These are phyloP conservation scores for Endomychus coccineus DNA, from an alignment of 2,888 invertebrate genomes.

Conservation along the genomic window DNA sequence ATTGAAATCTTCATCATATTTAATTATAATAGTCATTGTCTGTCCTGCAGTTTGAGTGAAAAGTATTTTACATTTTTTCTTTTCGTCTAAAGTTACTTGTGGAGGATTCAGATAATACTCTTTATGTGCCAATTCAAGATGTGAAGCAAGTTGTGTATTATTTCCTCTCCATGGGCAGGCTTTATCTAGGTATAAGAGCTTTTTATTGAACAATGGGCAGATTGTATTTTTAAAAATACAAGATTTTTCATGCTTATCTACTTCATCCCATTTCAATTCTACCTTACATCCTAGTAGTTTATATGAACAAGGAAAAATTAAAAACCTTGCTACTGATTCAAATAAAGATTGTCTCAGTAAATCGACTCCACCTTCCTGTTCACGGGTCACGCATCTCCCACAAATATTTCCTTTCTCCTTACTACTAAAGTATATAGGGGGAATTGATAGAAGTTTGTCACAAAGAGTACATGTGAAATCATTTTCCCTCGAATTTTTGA, in stretches of 20 bases:
- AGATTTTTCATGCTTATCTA: conserved; percentile 6
- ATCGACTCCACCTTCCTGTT: neutral
- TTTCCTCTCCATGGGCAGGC: too few relatives aligned
- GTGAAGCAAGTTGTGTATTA: neutral
- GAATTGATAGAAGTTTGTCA: conserved; percentile 6
- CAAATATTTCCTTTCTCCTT: conserved; percentile 6
- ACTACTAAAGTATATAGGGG: conserved; percentile 6
- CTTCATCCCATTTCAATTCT: conserved; percentile 3
- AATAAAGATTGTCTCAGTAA: conserved; percentile 6
- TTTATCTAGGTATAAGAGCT: too few relatives aligned
- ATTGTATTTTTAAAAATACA: neutral
- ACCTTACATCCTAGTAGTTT: conserved; percentile 4
- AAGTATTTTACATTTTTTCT: too few relatives aligned
- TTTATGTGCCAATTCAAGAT: neutral
- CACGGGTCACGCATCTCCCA: conserved; percentile 6
- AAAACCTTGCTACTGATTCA: conserved; percentile 2
- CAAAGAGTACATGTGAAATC: conserved; percentile 9
- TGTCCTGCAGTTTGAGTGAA: neutral
- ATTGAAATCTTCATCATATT: neutral
- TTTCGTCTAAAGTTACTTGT: too few relatives aligned
- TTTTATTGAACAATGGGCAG: conserved; percentile 3
- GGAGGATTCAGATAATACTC: too few relatives aligned
- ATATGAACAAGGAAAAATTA: conserved; percentile 5
- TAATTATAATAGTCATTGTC: neutral
- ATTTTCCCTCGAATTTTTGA: too few relatives aligned